phyloP scores from a whole-genome alignment of 2,888 invertebrate species.

The Neuroscelio doddi region DNA sequence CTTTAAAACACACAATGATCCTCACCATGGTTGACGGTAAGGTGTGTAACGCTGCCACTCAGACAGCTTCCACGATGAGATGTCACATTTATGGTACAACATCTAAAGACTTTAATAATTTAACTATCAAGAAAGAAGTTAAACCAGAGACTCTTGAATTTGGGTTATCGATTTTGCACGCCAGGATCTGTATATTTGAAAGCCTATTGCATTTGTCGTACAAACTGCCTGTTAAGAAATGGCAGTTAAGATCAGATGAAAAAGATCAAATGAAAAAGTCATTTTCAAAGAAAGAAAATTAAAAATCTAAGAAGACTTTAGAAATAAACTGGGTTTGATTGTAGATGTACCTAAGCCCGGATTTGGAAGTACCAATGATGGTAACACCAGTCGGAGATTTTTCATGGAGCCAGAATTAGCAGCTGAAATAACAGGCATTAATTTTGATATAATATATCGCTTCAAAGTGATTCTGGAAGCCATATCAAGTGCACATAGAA shows the following conservation, averaged over 20 bases:
- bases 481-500: conserved; percentile 41
- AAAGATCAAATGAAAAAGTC: conserved; percentile 30
- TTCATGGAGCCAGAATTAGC: conserved; percentile 55
- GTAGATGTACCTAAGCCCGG: conserved; percentile 57
- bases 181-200: conserved; percentile 35
- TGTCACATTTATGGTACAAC: conserved; percentile 63
- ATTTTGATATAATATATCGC: conserved; percentile 50
- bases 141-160: conserved; percentile 47
- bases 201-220: conserved; percentile 30
- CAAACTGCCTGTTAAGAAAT: conserved; percentile 24
- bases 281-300: conserved; percentile 15
- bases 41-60: conserved; percentile 60
- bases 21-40: conserved; percentile 60
- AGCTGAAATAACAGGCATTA: conserved; percentile 60
- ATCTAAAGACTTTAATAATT: conserved; percentile 60
- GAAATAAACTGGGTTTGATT: conserved; percentile 51
- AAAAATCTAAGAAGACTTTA: conserved; percentile 51
- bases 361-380: conserved; percentile 59
- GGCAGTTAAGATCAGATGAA: conserved; percentile 12
- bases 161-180: too few species aligned
- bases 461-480: conserved; percentile 59
- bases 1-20: conserved; percentile 49
- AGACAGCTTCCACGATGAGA: conserved; percentile 56
- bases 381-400: conserved; percentile 52
- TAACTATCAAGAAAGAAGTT: conserved; percentile 44